Conservation (phyloP, 2,888 invertebrate species). For the Acanthoscelides obtectus region DNA sequence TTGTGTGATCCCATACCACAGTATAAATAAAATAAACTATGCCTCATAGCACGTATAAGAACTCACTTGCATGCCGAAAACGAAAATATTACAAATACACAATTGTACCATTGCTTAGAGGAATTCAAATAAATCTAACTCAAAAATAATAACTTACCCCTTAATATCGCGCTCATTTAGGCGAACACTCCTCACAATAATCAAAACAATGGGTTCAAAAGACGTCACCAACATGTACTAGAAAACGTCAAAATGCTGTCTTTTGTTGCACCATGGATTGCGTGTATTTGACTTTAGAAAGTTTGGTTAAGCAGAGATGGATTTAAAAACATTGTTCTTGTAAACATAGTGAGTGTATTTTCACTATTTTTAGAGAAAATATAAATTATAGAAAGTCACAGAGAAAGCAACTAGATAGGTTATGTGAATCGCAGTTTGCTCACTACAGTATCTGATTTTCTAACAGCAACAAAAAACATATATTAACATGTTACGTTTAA, state of each 20-base stretch:
- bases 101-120: not conserved
- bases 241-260: not conserved
- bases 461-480: too few relatives aligned
- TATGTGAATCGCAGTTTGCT: too few relatives aligned
- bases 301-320: too few relatives aligned
- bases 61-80: constrained; percentile 23
- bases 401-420: too few relatives aligned
- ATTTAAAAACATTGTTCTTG: too few relatives aligned
- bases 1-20: constrained; percentile 38
- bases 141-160: not conserved
- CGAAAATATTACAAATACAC: constrained; percentile 2
- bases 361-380: too few relatives aligned
- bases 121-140: not conserved
- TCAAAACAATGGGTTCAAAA: constrained; percentile 31
- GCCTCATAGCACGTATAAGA: too few relatives aligned
- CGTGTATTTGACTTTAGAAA: not conserved
- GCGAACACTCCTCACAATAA: constrained; percentile 7
- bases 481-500: too few relatives aligned
- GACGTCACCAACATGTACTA: not conserved
- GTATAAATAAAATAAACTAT: too few relatives aligned
- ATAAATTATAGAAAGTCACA: too few relatives aligned
- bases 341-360: too few relatives aligned
- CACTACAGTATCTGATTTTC: too few relatives aligned
- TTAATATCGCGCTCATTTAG: not conserved
- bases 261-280: not conserved